These are phyloP conservation scores for Drosophila aff. DNA, from an alignment of 1,140 invertebrate genomes.

Conservation along the genomic window DNA sequence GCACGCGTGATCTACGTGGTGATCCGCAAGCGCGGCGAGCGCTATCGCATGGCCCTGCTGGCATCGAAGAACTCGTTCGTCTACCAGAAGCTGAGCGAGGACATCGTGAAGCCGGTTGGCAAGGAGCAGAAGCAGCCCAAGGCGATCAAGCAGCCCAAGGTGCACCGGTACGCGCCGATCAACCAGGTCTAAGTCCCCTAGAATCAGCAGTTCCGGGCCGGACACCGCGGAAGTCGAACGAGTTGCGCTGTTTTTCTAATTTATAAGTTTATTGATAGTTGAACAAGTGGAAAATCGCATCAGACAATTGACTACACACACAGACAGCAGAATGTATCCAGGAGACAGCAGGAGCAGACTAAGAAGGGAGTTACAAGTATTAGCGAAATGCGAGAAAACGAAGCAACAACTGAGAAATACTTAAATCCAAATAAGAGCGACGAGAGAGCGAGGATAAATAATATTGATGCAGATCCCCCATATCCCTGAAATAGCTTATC, in stretches of 20 bases:
- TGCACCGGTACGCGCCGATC: slow-evolving; percentile 86
- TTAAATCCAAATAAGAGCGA: slow-evolving; percentile 42
- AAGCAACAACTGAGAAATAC: slow-evolving; percentile 65
- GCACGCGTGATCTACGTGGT: slow-evolving; percentile 86
- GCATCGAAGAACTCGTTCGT: slow-evolving; percentile 85
- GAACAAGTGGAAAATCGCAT: slow-evolving; percentile 57
- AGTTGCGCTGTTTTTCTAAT: slow-evolving; percentile 83
- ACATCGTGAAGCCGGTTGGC: slow-evolving; percentile 84
- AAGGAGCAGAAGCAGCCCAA: slow-evolving; percentile 87
- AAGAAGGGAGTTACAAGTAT: slow-evolving; percentile 61
- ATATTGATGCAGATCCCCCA: slow-evolving; percentile 11
- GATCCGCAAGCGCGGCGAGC: slow-evolving; percentile 86
- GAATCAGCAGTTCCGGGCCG: slow-evolving; percentile 47
- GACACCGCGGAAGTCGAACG: slow-evolving; percentile 47
- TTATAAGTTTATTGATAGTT: slow-evolving; percentile 80
- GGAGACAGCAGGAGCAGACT: slow-evolving; percentile 27
- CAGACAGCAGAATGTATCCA: slow-evolving; percentile 24
- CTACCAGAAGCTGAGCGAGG: slow-evolving; percentile 87
- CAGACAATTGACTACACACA: slow-evolving; percentile 43
- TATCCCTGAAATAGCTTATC: slow-evolving; percentile 55
- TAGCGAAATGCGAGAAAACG: slow-evolving; percentile 57
- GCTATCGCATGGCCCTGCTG: slow-evolving; percentile 86
- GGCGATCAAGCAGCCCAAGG: slow-evolving; percentile 86
- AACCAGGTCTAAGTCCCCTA: slow-evolving; percentile 81
- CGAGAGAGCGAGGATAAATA: slow-evolving; percentile 33